Conservation (phyloP, 2,797 vertebrate genomes). For the Amniataba percoides region DNA sequence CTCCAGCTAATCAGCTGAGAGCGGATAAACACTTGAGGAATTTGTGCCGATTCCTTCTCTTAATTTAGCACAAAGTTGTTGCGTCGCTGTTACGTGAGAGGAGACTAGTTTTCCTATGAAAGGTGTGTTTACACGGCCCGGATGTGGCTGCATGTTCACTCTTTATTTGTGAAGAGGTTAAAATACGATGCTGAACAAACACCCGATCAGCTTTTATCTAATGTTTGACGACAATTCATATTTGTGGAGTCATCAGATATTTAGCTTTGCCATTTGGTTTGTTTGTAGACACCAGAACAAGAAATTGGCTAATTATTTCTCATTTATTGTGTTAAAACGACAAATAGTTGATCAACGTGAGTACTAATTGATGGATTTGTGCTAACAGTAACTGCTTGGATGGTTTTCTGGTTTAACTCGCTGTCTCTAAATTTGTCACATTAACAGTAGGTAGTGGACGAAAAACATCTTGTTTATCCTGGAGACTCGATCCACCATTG, state of each 20-base stretch:
- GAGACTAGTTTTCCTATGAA: neutral
- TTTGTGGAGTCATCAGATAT: neutral
- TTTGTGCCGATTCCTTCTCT: slow-evolving; percentile 42
- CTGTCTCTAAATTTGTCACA: slow-evolving; percentile 4
- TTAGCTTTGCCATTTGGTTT: neutral
- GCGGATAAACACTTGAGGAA: slow-evolving; percentile 52
- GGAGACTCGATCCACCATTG: neutral
- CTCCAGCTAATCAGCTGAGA: slow-evolving; percentile 60
- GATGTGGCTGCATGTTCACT: neutral
- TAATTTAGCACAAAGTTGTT: slow-evolving; percentile 34
- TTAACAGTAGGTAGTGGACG: neutral
- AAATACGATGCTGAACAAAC: neutral
- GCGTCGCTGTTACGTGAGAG: neutral
- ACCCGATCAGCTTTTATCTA: neutral
- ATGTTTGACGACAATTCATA: neutral
- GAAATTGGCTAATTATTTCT: no score
- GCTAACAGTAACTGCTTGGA: neutral
- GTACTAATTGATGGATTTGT: neutral
- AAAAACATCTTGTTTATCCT: neutral
- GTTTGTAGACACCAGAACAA: neutral
- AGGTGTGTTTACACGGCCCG: neutral
- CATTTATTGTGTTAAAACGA: no score
- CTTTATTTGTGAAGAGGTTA: neutral
- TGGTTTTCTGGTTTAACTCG: neutral
- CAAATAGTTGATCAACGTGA: neutral